Evolutionary conservation across 2,797 vertebrate species (phyloP).

Genomic region (Eulemur mongoz): DNA sequence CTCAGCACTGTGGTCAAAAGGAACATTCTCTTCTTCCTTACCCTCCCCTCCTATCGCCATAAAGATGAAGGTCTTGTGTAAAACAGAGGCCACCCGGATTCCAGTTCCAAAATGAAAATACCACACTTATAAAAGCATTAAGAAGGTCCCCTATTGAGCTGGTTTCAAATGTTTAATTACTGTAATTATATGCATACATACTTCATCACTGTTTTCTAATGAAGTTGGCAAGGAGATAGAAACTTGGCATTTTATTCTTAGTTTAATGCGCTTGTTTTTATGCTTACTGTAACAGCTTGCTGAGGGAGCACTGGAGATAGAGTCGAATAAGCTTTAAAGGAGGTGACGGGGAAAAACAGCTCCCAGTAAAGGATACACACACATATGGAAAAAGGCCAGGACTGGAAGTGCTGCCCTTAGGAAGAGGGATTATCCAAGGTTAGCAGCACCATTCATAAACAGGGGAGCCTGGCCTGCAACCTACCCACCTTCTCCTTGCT

Average conservation of each 20-base stretch:
- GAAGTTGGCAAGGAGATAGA: slow-evolving; percentile 68
- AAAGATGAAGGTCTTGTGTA: background rate
- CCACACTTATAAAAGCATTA: background rate
- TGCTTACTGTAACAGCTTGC: slow-evolving; percentile 76
- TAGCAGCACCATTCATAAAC: background rate
- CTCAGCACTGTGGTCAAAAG: background rate
- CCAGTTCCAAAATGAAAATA: slow-evolving; percentile 8
- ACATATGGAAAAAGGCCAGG: background rate
- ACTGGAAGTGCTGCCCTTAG: background rate
- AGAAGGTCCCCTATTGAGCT: slow-evolving; percentile 60
- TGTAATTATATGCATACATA: slow-evolving; percentile 72
- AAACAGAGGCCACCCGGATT: slow-evolving; percentile 9
- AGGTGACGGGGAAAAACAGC: background rate
- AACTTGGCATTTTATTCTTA: slow-evolving; percentile 68
- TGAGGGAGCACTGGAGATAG: background rate
- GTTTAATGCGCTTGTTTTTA: slow-evolving; percentile 72
- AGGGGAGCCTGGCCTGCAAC: background rate
- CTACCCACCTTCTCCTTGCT: background rate
- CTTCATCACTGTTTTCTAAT: slow-evolving; percentile 74
- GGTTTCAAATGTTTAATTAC: slow-evolving; percentile 77
- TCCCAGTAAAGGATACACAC: background rate
- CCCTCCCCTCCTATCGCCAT: background rate
- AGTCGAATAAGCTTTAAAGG: slow-evolving; percentile 16
- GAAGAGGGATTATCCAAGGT: background rate
- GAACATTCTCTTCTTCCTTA: background rate